These are phyloP conservation scores for Drosophila ercepeae DNA, from an alignment of 1,140 invertebrate species.

Conservation along the genomic window DNA sequence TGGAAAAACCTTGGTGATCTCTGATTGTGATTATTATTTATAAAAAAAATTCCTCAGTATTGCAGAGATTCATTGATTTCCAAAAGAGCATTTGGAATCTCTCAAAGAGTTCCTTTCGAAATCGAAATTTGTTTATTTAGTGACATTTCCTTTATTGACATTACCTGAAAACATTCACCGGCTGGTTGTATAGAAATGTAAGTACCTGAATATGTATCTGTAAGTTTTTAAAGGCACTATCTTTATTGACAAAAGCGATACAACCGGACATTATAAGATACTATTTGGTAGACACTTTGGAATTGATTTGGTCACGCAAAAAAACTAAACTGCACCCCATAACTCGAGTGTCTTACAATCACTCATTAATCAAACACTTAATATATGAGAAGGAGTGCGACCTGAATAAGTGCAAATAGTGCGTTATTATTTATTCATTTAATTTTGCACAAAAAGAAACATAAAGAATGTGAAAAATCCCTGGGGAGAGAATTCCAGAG, in stretches of 20 bases:
- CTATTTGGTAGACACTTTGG: not conserved
- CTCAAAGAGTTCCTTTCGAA: not conserved
- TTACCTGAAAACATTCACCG: not conserved
- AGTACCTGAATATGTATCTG: not conserved
- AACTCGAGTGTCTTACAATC: conserved; percentile 6
- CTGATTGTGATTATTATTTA: no score
- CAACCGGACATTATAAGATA: not conserved
- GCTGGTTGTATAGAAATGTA: not conserved
- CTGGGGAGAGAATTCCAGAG: conserved; percentile 22
- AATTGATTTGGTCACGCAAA: not conserved
- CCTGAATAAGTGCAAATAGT: conserved; percentile 64
- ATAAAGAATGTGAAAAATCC: not conserved
- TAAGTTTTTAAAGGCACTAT: conserved; percentile 10
- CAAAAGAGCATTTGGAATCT: no score
- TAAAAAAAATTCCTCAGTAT: no score
- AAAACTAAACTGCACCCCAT: conserved; percentile 18
- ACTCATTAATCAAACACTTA: conserved; percentile 65
- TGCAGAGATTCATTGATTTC: no score
- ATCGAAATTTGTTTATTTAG: not conserved
- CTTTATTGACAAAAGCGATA: conserved; percentile 14
- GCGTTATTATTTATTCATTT: conserved; percentile 74
- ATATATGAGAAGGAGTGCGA: conserved; percentile 33
- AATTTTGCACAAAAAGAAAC: conserved; percentile 49
- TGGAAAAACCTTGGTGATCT: no score
- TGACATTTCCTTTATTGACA: not conserved